Percentiles rank a stretch among this genome's conserved stretches.
Conservation (phyloP, 2,113 vertebrate genomes). For the Rhabdornis inornatus region DNA sequence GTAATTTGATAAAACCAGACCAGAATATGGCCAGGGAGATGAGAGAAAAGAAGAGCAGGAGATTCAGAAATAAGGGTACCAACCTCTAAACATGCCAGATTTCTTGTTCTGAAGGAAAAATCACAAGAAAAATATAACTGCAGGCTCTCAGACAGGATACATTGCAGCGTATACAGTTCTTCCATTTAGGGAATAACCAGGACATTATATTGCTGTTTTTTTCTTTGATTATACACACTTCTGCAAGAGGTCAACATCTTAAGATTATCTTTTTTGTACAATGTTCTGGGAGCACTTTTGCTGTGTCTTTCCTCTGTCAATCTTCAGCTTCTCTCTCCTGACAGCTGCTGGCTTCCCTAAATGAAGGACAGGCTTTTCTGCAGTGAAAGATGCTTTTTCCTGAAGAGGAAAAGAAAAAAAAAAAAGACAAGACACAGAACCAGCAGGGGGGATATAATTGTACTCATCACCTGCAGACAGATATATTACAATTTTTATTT, state of each 20-base stretch:
- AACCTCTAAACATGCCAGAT: background rate
- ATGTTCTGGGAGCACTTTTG: background rate
- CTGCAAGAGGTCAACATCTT: background rate
- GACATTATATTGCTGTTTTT: background rate
- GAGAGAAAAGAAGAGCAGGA: background rate
- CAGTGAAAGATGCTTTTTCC: background rate
- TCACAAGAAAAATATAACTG: background rate
- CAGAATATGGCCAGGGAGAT: background rate
- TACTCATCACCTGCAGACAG: background rate
- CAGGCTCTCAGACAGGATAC: background rate
- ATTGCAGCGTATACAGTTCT: background rate
- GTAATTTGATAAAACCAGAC: background rate
- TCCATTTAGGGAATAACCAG: background rate
- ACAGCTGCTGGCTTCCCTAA: background rate
- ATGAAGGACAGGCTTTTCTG: slow-evolving; percentile 4
- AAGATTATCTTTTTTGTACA: background rate
- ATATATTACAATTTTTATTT: background rate
- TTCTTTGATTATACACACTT: background rate
- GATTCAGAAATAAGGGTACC: background rate
- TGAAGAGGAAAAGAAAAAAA: accelerated
- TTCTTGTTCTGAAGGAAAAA: background rate
- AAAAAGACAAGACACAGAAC: background rate
- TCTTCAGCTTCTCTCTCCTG: background rate
- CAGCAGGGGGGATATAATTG: background rate
- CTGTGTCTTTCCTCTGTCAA: slow-evolving; percentile 2